phyloP scores from a whole-genome alignment of 2,888 invertebrate genomes.

The Argynnis bischoffii region DNA sequence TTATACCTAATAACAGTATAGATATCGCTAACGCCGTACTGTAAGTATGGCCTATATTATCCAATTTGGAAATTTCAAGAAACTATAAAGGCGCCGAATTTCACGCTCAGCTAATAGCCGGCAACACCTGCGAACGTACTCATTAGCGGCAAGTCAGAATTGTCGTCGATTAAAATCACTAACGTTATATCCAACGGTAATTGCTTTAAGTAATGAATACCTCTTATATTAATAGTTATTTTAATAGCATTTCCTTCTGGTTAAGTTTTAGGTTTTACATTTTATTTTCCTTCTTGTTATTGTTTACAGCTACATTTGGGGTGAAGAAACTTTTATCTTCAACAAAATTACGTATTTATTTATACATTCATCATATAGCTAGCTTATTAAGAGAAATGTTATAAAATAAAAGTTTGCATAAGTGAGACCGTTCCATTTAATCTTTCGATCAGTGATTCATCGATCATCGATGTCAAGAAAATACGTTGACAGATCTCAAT shows the following conservation, averaged over 20 bases:
- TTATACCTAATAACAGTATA: background rate
- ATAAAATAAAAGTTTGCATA: too few species aligned
- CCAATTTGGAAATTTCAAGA: conserved; percentile 37
- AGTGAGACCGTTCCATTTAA: too few species aligned
- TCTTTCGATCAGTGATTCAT: too few species aligned
- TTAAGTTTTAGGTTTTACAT: background rate
- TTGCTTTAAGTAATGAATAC: conserved; percentile 42
- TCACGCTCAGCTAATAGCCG: conserved; percentile 44
- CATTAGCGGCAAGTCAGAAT: conserved; percentile 47
- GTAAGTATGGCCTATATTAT: conserved; percentile 17
- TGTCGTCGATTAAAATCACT: conserved; percentile 49
- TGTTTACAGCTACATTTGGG: too few species aligned
- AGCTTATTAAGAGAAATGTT: too few species aligned
- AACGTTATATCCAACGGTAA: conserved; percentile 42
- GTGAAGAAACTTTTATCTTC: too few species aligned
- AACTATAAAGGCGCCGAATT: conserved; percentile 43
- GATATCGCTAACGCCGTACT: background rate
- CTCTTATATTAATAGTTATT: conserved; percentile 36
- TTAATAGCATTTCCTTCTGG: conserved; percentile 9
- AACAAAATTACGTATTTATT: too few species aligned
- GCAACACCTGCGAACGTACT: conserved; percentile 47
- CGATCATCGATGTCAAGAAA: too few species aligned
- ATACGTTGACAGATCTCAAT: too few species aligned
- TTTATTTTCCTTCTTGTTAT: too few species aligned
- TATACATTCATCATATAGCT: too few species aligned